A percentile compares a stretch with the other conserved stretches of the same genome.
phyloP scores from a whole-genome alignment of 1,140 invertebrate genomes.

The Drosophila parabipectinata region DNA sequence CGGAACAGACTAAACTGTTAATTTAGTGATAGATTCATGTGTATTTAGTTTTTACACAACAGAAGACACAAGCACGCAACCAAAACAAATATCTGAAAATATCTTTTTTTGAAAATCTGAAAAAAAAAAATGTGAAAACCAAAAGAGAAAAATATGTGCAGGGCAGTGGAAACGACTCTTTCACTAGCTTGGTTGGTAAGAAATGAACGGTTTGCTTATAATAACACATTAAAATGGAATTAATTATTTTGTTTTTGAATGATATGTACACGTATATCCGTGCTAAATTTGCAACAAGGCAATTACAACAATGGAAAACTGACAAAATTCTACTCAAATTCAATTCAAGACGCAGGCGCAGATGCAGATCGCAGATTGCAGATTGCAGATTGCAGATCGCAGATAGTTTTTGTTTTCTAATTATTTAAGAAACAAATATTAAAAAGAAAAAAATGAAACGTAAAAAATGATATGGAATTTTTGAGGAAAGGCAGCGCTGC shows the following conservation, averaged over 20 bases:
- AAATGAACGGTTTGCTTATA: conserved; percentile 77
- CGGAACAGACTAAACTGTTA: conserved; percentile 19
- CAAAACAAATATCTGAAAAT: conserved; percentile 35
- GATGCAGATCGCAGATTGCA: too few species aligned
- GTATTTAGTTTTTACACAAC: conserved; percentile 26
- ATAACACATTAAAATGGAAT: conserved; percentile 51
- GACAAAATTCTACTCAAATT: conserved; percentile 37
- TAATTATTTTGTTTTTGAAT: background rate
- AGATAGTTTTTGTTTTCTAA: conserved; percentile 1
- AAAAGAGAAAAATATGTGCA: background rate
- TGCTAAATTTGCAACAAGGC: conserved; percentile 43
- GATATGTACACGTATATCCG: conserved; percentile 8
- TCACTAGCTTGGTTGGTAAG: conserved; percentile 74
- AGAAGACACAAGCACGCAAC: conserved; percentile 18
- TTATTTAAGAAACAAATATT: conserved; percentile 1
- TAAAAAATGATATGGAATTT: background rate
- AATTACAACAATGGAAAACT: conserved; percentile 48
- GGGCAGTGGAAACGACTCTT: conserved; percentile 23
- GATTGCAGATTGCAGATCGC: too few species aligned
- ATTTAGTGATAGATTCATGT: conserved; percentile 51
- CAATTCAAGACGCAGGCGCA: conserved; percentile 28
- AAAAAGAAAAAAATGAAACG: background rate
- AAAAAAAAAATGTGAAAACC: too few species aligned
- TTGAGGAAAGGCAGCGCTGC: conserved; percentile 63
- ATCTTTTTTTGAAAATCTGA: conserved; percentile 24